Evolutionary conservation across 2,113 vertebrate species (phyloP), one percentile per base, ranked within the genome.

Genomic region (Puma concolor): DNA sequence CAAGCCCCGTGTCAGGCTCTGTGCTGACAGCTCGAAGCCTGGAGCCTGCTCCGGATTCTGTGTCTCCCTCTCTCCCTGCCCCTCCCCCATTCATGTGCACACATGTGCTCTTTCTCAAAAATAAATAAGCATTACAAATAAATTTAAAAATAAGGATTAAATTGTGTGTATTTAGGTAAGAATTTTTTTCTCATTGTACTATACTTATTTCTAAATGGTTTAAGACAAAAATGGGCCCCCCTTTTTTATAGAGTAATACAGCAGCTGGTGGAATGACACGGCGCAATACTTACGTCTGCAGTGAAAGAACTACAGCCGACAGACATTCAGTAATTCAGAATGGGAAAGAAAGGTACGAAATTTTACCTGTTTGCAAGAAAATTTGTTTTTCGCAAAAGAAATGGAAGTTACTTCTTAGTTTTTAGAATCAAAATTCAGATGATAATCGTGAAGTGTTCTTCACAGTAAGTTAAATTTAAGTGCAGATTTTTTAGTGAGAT

Each of bases 211-310:
- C 50, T 64, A 77, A 83, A 41, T 76, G 33, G 16, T 41, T 29
- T 79, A 57, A 95, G 72, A 66, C 93, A 88, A 98, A 98, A 69
- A 97, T 71, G 63, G 5, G 14, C 97, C 0, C 19, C 48, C 50
- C 71, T 97, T 95, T 96, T 90, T 97, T 98, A 66, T 98, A 99
- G 99, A 99, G 99, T 98, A 99, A 99, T 97, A 98, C 99, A 7
- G 98, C 99, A 71, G 99, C 99, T 9, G 99, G 99, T 69, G 99
- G 99, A 27, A 99, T 99, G 99, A 99, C 99, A 6, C 98, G 99
- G 87, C 99, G 99, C 98, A 99, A 99, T 98, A 99, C 99, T 2
- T 99, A 99, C 0, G 99, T 99, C 94, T 99, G 99, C 99, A 99
- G 99, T 63, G 99, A 99, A 98, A 98, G 99, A 85, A 99, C 99